Evolutionary conservation across 2,888 invertebrate species (phyloP).

Genomic region (Rapana venosa): DNA sequence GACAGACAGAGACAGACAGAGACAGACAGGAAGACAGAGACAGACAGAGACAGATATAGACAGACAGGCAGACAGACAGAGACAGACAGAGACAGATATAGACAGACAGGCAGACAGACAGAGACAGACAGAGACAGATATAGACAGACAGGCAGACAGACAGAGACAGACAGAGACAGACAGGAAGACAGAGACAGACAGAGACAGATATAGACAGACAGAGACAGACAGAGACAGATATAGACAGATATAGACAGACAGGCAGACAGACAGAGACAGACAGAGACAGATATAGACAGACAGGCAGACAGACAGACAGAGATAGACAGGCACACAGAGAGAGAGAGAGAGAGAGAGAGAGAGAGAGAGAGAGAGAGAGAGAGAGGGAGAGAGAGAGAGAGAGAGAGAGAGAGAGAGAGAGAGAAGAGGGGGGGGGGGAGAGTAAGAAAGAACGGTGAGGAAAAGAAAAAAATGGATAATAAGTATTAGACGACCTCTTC

Average conservation of each 20-base stretch:
- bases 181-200: not conserved
- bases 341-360: not conserved
- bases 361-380: slow-evolving; percentile 13
- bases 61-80: not conserved
- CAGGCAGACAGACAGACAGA: not conserved
- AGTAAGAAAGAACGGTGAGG: not conserved
- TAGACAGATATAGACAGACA: not conserved
- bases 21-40: not conserved
- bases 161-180: not conserved
- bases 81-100: not conserved
- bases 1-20: not conserved
- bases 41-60: not conserved
- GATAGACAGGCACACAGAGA: not conserved
- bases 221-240: not conserved
- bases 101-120: not conserved
- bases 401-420: slow-evolving; percentile 19
- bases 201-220: not conserved
- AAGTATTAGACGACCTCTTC: not conserved
- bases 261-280: not conserved
- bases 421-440: not conserved
- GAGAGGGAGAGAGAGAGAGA: slow-evolving; percentile 10
- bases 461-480: not conserved
- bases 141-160: too few relatives aligned
- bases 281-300: not conserved
- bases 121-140: not conserved